phyloP scores from a whole-genome alignment of 2,113 vertebrate species.

The Dasyornis broadbenti region DNA sequence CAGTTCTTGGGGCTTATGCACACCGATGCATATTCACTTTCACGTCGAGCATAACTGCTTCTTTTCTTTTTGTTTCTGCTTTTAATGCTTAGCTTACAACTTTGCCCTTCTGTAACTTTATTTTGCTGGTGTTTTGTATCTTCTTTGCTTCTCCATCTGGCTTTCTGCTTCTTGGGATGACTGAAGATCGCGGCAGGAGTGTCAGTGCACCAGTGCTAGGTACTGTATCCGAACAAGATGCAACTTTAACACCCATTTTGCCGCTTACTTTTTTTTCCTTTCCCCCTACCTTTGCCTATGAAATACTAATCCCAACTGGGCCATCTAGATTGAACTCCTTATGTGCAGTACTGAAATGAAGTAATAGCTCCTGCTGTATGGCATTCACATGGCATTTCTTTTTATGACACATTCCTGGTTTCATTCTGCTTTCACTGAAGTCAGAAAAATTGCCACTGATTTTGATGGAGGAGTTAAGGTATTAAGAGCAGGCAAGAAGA shows the following conservation, averaged over 20 bases:
- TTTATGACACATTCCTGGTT: not conserved
- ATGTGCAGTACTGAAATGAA: not conserved
- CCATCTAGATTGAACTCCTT: not conserved
- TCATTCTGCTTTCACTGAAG: not conserved
- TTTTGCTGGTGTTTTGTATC: constrained; percentile 76
- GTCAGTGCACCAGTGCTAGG: constrained; percentile 94
- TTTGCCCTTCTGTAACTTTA: constrained; percentile 71
- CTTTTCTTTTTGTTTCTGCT: constrained; percentile 62
- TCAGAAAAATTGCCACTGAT: not conserved
- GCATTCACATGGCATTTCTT: not conserved
- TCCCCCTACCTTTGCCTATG: not conserved
- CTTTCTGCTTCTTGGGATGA: constrained; percentile 78
- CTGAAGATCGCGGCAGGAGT: constrained; percentile 91
- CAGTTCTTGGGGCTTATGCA: not conserved
- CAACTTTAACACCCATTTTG: not conserved
- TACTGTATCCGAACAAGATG: constrained; percentile 78
- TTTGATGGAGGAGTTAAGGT: not conserved
- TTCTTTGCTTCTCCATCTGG: constrained; percentile 74
- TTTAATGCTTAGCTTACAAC: constrained; percentile 64
- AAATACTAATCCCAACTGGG: not conserved
- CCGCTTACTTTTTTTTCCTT: not conserved
- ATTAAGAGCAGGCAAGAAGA: not conserved
- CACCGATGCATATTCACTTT: not conserved
- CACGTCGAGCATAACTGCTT: not conserved
- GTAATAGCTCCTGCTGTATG: not conserved